Evolutionary conservation across 2,113 vertebrate species (phyloP).

Genomic region (Notothenia coriiceps): DNA sequence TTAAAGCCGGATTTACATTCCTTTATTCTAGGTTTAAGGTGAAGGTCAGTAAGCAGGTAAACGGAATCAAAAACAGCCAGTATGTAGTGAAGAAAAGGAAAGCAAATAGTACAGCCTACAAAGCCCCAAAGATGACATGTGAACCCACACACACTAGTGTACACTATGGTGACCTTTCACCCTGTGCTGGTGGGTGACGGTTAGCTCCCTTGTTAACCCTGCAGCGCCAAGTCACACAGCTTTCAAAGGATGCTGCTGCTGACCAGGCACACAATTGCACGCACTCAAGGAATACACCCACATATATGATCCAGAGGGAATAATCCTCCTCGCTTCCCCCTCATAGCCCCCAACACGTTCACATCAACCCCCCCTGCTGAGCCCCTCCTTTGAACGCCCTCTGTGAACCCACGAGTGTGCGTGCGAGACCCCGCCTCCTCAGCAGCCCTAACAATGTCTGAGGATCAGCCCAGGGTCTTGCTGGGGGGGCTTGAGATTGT

Average conservation of each 20-base stretch:
- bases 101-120: neutral
- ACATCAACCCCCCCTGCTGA: constrained; percentile 9
- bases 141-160: neutral
- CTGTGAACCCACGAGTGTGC: constrained; percentile 59
- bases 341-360: constrained; percentile 18
- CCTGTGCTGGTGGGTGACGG: neutral
- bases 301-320: constrained; percentile 27
- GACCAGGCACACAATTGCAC: constrained; percentile 2
- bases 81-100: too few relatives aligned
- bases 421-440: constrained; percentile 45
- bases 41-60: too few relatives aligned
- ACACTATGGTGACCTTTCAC: constrained; percentile 8
- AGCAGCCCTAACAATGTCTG: constrained; percentile 60
- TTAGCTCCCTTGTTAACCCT: constrained; percentile 12
- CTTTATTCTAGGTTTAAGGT: too few relatives aligned
- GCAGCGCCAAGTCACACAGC: constrained; percentile 6
- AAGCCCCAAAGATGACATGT: neutral
- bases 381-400: constrained; percentile 59
- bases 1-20: too few relatives aligned
- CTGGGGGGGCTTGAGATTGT: constrained; percentile 1
- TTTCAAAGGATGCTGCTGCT: constrained; percentile 34
- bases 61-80: too few relatives aligned
- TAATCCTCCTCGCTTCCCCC: constrained; percentile 1
- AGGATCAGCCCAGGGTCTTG: constrained; percentile 45
- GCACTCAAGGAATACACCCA: constrained; percentile 33